Conservation (phyloP, 2,888 invertebrate species). For the Brachyptera risi region DNA sequence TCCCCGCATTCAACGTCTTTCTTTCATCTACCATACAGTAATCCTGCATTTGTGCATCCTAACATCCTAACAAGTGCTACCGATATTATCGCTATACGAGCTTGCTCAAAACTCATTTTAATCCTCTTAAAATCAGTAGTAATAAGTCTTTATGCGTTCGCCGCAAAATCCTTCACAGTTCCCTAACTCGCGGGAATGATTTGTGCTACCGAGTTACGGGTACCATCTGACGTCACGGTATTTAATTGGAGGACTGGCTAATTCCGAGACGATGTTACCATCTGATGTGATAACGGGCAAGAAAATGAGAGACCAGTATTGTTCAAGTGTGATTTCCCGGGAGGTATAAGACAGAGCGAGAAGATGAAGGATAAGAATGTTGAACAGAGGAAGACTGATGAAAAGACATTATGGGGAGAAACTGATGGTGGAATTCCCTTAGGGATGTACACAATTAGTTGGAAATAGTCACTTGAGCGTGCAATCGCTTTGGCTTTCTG, state of each 20-base stretch:
- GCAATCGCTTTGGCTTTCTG: slow-evolving; percentile 8
- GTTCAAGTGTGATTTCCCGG: slow-evolving; percentile 24
- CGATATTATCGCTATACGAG: too few species aligned
- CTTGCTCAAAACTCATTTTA: background rate
- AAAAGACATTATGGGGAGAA: slow-evolving; percentile 10
- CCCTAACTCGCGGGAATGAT: background rate
- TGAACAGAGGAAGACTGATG: slow-evolving; percentile 5
- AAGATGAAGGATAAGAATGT: slow-evolving; percentile 21
- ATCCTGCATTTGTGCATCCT: too few species aligned
- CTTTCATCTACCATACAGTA: too few species aligned
- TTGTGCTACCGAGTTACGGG: background rate
- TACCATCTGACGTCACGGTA: background rate
- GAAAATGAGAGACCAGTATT: slow-evolving; percentile 4
- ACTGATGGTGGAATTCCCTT: slow-evolving; percentile 7
- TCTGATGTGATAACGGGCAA: slow-evolving; percentile 14
- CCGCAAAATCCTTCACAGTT: background rate
- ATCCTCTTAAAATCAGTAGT: background rate
- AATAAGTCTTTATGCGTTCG: background rate
- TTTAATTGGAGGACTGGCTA: background rate
- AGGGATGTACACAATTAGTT: slow-evolving; percentile 22
- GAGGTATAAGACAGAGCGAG: slow-evolving; percentile 7
- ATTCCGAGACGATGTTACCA: slow-evolving; percentile 9
- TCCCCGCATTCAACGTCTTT: too few species aligned
- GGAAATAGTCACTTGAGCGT: slow-evolving; percentile 11
- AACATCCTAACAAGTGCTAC: too few species aligned